Conservation (phyloP, 2,888 invertebrate species). For the Ochropacha duplaris region DNA sequence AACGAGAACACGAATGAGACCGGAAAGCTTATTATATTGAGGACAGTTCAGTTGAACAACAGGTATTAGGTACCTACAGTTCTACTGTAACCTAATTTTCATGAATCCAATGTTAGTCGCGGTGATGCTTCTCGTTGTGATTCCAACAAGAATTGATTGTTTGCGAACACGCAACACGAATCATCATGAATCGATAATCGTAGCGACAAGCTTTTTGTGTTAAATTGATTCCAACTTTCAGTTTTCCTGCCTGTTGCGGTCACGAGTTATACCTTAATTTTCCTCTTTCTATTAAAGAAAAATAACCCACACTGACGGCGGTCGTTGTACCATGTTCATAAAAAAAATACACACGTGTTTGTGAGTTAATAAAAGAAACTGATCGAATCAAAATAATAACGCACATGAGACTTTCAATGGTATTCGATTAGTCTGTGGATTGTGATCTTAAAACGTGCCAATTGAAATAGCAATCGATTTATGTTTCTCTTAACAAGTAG, state of each 20-base stretch:
- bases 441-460: conserved; percentile 18
- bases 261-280: not conserved
- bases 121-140: not conserved
- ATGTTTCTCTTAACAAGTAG: not conserved
- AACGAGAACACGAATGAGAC: no score
- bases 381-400: conserved; percentile 6
- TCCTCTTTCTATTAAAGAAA: no score
- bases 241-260: not conserved
- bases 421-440: conserved; percentile 4
- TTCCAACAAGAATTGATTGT: not conserved
- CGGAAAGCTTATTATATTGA: no score
- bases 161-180: not conserved
- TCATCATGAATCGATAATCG: not conserved
- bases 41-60: no score
- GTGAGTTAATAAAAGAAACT: conserved; percentile 1
- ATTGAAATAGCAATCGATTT: conserved; percentile 6
- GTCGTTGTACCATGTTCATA: not conserved
- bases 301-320: no score
- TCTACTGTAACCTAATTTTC: not conserved
- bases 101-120: not conserved
- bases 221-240: not conserved
- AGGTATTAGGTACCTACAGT: not conserved
- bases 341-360: not conserved
- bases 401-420: not conserved
- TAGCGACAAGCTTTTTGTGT: not conserved